Base-by-base conservation (phyloP, 1,140 invertebrate species). In the Drosophila bifasciata region DNA sequence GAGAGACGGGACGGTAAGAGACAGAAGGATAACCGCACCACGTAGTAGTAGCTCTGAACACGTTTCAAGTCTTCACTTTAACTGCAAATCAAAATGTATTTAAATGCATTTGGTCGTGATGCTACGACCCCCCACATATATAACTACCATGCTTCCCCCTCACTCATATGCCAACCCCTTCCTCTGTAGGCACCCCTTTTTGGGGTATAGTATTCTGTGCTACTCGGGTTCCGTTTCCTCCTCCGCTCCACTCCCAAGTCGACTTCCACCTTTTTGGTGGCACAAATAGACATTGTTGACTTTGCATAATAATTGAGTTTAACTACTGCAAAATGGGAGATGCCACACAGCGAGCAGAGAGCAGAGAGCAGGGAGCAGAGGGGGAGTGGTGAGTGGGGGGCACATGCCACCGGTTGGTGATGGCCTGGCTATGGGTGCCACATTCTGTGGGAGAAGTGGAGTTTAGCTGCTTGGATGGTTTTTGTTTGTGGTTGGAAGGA, bases 251-350 rank as follows among this genome's bases (percentile, higher is more conserved):
- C 3, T 13, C 32, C 19, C 21, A 16, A 53, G 50, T 53, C 61
- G 72, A 50, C 60, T 61, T 68, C 11, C 62, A 74, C 79, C 79
- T 84, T 78, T 79, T 79, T 63, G 71, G 61, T 83, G 69, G 62
- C 80, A 79, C 79, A 84, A 84, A 84, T 84, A 79, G 74, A 86
- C 81, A 86, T 86, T 86, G 81, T 86, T 86, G 81, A 86, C 81
- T 86, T 81, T 86, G 81, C 81, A 86, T 86, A 86, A 86, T 86
- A 86, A 86, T 86, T 86, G 81, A 86, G 81, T 86, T 86, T 81
- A 86, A 88, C 81, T 81, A 88, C 83, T 71, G 77, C 81, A 77
- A 75, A 67, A 79, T 63, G 70, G 49, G 59, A 63, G 67, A 52
- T 51, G 57, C 50, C 40, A 53, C 32, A 36, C 28, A 23, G 39